Evolutionary conservation across 2,888 invertebrate genomes (phyloP), one percentile per base, ranked within the genome.

Genomic region (Nematopogon swammerdamellus): DNA sequence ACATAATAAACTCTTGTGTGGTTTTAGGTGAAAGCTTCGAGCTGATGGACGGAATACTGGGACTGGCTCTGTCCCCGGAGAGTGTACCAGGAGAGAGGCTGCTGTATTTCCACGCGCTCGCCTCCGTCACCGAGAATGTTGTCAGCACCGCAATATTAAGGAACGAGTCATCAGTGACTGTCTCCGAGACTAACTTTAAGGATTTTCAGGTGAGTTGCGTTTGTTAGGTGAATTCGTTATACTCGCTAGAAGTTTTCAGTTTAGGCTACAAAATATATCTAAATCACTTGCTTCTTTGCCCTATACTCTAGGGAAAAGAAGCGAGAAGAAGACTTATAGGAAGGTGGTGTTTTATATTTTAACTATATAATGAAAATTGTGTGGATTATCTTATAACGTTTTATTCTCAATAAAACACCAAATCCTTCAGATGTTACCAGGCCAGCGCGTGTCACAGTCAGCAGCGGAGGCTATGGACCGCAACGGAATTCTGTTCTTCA

Each of bases 41-140:
- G 53, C 63, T 89, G 44, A 89, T 88, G 88, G 89, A 89, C 54
- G 89, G 89, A 0, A 65, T 89, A 8, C 63, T 90, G 2, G 89
- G 87, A 1, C 71, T 90, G 69, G 83, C 87, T 0, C 60, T 91
- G n/a, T 81, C 86, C 5, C 86, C 87, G 0, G 60, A 59, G 53
- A 56, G 53, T 5, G 52, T 45, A 0, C 65, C 65, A 1, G 55
- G 52, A 1, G 79, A 75, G 44, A 79, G 86, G 46, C 81, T 68
- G 51, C 69, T 89, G 1, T 89, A 84, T 64, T 89, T 87, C 73
- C 89, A 89, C 61, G 80, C 88, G 0, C 72, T 89, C 55, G 86
- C 88, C 1, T 81, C 88, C 49, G 76, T 73, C 44, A 82, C 84
- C 0, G 88, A 89, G 62, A 84, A 86, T 51, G 84, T 82, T 57